A percentile compares a stretch with the other conserved stretches of the same genome.
phyloP scores from a whole-genome alignment of 1,140 invertebrate species.

The Oncopeltus fasciatus region DNA sequence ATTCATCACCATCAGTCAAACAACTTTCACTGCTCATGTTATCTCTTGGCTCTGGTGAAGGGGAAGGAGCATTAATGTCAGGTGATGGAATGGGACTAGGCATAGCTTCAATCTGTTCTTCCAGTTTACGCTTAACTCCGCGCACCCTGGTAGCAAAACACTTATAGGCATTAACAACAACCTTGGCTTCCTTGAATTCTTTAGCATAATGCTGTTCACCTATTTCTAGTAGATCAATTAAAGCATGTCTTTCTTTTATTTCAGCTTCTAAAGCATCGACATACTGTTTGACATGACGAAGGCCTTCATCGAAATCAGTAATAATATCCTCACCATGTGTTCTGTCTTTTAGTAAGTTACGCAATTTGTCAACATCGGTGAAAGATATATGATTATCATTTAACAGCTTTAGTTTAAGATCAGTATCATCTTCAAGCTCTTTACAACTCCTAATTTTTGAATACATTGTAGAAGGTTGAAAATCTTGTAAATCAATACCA shows the following conservation, averaged over 20 bases:
- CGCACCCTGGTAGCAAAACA: conserved; percentile 78
- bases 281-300: conserved; percentile 61
- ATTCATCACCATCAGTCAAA: neutral
- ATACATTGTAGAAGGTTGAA: conserved; percentile 46
- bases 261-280: conserved; percentile 65
- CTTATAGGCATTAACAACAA: conserved; percentile 83
- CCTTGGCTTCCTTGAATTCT: conserved; percentile 79
- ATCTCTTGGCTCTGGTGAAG: conserved; percentile 37
- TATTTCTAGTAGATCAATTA: conserved; percentile 60
- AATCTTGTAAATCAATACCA: conserved; percentile 33
- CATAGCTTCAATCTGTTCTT: conserved; percentile 52
- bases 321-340: conserved; percentile 73
- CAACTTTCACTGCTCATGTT: neutral
- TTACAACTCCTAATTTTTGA: conserved; percentile 49
- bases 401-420: conserved; percentile 45
- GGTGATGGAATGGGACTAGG: conserved; percentile 48
- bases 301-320: conserved; percentile 69
- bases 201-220: conserved; percentile 77
- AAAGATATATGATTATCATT: conserved; percentile 38
- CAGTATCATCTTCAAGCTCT: conserved; percentile 47
- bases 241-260: conserved; percentile 58
- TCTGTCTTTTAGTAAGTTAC: conserved; percentile 61
- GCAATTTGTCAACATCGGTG: conserved; percentile 47
- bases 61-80: conserved; percentile 67
- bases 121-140: conserved; percentile 66